These are phyloP conservation scores for Chauna torquata DNA, from an alignment of 2,113 vertebrate species.

Conservation along the genomic window DNA sequence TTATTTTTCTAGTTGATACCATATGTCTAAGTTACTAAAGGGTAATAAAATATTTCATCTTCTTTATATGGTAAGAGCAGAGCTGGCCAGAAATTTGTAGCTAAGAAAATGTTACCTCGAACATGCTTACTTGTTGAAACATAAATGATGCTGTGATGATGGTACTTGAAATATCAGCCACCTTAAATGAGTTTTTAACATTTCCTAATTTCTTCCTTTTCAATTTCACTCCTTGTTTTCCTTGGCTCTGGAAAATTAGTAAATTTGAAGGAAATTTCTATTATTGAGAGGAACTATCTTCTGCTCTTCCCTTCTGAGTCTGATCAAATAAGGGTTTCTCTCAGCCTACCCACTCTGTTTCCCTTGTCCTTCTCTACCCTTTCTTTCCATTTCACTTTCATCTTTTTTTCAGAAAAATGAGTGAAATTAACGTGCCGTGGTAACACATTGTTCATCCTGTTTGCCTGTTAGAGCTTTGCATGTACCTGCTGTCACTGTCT, in stretches of 20 bases:
- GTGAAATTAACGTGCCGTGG: background rate
- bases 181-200: background rate
- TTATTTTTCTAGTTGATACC: background rate
- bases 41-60: background rate
- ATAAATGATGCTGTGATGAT: background rate
- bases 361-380: background rate
- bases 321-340: background rate
- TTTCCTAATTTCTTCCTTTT: background rate
- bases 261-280: background rate
- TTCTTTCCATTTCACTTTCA: background rate
- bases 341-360: background rate
- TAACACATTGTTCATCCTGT: background rate
- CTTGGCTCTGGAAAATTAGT: background rate
- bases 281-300: background rate
- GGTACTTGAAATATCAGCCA: background rate
- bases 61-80: background rate
- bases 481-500: background rate
- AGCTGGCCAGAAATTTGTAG: background rate
- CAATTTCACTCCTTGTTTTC: background rate
- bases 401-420: background rate
- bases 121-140: background rate
- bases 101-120: background rate
- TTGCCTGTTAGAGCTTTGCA: background rate
- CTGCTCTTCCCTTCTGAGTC: background rate
- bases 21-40: background rate